Conservation (phyloP, 2,888 invertebrate genomes). For the Drosophila kokeensis region DNA sequence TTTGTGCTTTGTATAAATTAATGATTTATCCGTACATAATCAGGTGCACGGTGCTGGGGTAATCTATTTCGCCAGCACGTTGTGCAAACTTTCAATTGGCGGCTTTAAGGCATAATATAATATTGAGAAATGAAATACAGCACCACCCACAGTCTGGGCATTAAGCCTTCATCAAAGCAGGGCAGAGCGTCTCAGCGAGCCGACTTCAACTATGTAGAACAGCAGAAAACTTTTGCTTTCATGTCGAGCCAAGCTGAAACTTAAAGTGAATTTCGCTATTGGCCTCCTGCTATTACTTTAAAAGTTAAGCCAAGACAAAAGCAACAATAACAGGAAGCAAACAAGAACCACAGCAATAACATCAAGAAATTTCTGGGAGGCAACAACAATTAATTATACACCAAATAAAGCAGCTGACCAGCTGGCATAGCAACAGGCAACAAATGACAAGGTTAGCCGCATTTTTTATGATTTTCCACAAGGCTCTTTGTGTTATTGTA, state of each 20-base stretch:
- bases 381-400: slow-evolving; percentile 75
- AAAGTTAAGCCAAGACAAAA: slow-evolving; percentile 30
- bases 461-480: slow-evolving; percentile 65
- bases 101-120: slow-evolving; percentile 70
- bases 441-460: slow-evolving; percentile 39
- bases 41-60: slow-evolving; percentile 20
- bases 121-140: background rate
- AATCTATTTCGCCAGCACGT: slow-evolving; percentile 24
- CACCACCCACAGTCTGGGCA: slow-evolving; percentile 15
- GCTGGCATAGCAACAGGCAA: slow-evolving; percentile 55
- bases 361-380: slow-evolving; percentile 57
- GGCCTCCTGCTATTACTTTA: slow-evolving; percentile 37
- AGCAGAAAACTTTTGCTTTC: slow-evolving; percentile 70
- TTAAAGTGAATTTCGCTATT: slow-evolving; percentile 71
- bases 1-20: slow-evolving; percentile 44
- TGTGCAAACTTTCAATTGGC: slow-evolving; percentile 74
- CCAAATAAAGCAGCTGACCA: slow-evolving; percentile 60
- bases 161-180: slow-evolving; percentile 68
- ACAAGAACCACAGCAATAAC: slow-evolving; percentile 14
- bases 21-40: slow-evolving; percentile 63
- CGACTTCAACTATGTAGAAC: slow-evolving; percentile 25
- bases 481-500: slow-evolving; percentile 13
- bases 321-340: background rate
- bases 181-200: slow-evolving; percentile 56
- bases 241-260: slow-evolving; percentile 56